Evolutionary conservation across 1,140 invertebrate species (phyloP).

Genomic region (Leptinotarsa defecta): DNA sequence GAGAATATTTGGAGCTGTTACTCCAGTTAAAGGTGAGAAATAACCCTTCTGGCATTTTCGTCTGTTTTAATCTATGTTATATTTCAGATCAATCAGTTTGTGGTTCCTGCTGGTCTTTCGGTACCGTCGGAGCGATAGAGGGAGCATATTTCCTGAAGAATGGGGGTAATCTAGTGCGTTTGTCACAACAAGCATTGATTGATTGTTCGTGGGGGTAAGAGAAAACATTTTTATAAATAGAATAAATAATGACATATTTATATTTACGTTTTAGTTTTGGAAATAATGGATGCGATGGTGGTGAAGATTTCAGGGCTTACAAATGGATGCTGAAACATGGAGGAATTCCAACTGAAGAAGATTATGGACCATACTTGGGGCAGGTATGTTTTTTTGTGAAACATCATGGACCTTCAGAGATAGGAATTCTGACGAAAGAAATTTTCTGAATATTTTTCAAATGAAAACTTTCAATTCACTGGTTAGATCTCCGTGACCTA

Average conservation of each 20-base stretch:
- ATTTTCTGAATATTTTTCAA: no score
- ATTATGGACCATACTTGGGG: slow-evolving; percentile 88
- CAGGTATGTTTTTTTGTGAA: slow-evolving; percentile 62
- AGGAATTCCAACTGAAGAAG: slow-evolving; percentile 85
- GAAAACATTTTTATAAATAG: neutral
- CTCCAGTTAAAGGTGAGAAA: slow-evolving; percentile 82
- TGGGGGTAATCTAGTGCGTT: slow-evolving; percentile 74
- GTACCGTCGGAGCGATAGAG: slow-evolving; percentile 90
- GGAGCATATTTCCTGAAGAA: slow-evolving; percentile 88
- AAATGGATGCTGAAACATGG: slow-evolving; percentile 91
- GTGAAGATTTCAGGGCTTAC: slow-evolving; percentile 90
- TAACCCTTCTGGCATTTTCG: neutral
- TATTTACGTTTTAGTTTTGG: slow-evolving; percentile 63
- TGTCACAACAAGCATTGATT: slow-evolving; percentile 90
- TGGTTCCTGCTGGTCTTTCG: slow-evolving; percentile 96
- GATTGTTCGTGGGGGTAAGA: slow-evolving; percentile 92
- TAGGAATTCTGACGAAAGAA: no score
- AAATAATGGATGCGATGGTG: slow-evolving; percentile 96
- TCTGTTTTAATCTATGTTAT: neutral
- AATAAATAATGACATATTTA: slow-evolving; percentile 13
- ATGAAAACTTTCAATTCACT: no score
- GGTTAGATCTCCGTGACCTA: no score
- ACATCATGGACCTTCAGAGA: no score
- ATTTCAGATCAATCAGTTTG: slow-evolving; percentile 87
- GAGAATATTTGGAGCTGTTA: slow-evolving; percentile 90